Conservation (phyloP, 2,888 invertebrate species). For the Drosophila borborema region DNA sequence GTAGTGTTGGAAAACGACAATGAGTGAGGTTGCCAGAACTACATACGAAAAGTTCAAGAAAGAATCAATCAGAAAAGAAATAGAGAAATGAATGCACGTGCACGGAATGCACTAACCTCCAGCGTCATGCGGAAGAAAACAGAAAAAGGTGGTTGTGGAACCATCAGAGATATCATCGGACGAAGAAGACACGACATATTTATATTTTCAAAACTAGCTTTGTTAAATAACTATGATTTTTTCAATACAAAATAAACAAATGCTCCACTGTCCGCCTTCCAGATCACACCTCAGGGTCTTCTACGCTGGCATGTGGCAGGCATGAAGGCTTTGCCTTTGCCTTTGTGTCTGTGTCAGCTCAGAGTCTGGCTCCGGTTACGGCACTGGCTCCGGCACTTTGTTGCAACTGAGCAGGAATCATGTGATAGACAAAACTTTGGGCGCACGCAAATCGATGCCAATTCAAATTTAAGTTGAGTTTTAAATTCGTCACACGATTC, state of each 20-base stretch:
- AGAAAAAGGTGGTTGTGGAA: too few species aligned
- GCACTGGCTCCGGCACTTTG: constrained; percentile 36
- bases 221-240: too few species aligned
- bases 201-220: too few species aligned
- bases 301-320: constrained; percentile 39
- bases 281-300: constrained; percentile 54
- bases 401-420: constrained; percentile 69
- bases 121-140: too few species aligned
- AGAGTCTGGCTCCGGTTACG: constrained; percentile 13
- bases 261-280: constrained; percentile 17
- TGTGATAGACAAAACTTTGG: constrained; percentile 52
- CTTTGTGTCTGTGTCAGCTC: constrained; percentile 18
- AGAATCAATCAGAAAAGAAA: too few species aligned
- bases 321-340: constrained; percentile 18
- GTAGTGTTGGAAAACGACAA: too few species aligned
- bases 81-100: too few species aligned
- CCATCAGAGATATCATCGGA: too few species aligned
- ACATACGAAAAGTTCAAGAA: too few species aligned
- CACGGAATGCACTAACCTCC: too few species aligned
- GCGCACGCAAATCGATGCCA: constrained; percentile 28
- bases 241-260: not conserved
- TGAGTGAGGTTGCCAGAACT: too few species aligned
- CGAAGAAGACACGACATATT: too few species aligned
- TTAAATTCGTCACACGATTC: constrained; percentile 38
- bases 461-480: constrained; percentile 17